A percentile compares a stretch with the other conserved stretches of the same genome.
Conservation (phyloP, 2,888 invertebrate genomes). For the Macrosoma leucophasiata region DNA sequence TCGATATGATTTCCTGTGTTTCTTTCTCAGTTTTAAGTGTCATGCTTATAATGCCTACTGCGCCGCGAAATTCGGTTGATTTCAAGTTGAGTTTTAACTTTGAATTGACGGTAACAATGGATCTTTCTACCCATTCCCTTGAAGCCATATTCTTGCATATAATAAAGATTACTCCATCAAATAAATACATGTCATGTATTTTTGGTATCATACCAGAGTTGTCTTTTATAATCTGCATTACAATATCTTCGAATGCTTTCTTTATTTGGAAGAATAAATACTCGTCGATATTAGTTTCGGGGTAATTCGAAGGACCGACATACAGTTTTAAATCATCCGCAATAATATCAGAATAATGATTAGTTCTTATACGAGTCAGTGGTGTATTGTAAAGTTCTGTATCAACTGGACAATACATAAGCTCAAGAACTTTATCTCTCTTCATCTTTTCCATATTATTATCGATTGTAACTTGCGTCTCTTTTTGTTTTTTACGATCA, state of each 20-base stretch:
- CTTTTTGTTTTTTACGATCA: conserved; percentile 49
- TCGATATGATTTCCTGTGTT: conserved; percentile 44
- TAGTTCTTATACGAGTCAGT: conserved; percentile 47
- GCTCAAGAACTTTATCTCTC: conserved; percentile 39
- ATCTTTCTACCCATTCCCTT: conserved; percentile 45
- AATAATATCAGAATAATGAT: conserved; percentile 56
- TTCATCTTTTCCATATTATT: conserved; percentile 33
- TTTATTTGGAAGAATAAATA: conserved; percentile 45
- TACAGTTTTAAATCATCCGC: conserved; percentile 61
- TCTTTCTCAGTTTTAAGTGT: conserved; percentile 41
- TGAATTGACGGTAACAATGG: conserved; percentile 35
- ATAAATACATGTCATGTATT: conserved; percentile 59
- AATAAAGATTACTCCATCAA: conserved; percentile 63
- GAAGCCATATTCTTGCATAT: conserved; percentile 50
- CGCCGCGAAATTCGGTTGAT: conserved; percentile 60
- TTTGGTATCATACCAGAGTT: conserved; percentile 37
- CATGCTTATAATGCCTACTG: conserved; percentile 63
- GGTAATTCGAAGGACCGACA: conserved; percentile 56
- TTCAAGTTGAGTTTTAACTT: conserved; percentile 43
- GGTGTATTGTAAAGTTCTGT: conserved; percentile 44
- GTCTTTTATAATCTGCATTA: conserved; percentile 34
- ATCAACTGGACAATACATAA: conserved; percentile 48
- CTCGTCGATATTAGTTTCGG: conserved; percentile 56
- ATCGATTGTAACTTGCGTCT: conserved; percentile 32
- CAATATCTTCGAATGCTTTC: conserved; percentile 43